Base-by-base conservation (phyloP, 92 coral and sea anemone species). In the Actinernus sp. region DNA sequence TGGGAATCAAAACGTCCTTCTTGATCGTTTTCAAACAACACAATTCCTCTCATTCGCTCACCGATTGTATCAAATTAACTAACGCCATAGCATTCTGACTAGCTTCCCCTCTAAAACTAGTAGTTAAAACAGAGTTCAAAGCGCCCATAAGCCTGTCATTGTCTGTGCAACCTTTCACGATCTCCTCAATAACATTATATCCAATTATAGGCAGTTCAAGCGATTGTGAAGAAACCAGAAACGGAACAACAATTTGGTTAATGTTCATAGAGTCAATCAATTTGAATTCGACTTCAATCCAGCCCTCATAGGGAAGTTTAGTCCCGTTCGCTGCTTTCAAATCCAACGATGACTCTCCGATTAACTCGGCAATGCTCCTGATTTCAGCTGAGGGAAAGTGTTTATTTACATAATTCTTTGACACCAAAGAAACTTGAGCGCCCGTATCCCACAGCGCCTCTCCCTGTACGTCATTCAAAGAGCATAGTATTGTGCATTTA, bases 371-470 rank as follows among this genome's bases (percentile, higher is more conserved):
- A 34, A 81, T 56, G 14, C 59, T 20, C 41, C 50, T 32, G 45
- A 62, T n/a, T 46, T 51, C 62, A 24, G 53, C 63, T 27, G 74
- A 55, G 9, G 88, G 82, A 51, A 74, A 41, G 63, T 87, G 49
- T 20, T 44, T 33, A 31, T 25, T 40, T 13, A 74, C 47, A 80
- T 79, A 85, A 40, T 39, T 61, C 38, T 68, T 41, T 2, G 84
- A 87, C 30, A 81, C 65, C 41, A 77, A 53, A 31, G 78, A 88
- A 31, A 88, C 89, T 60, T 88, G 91, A 36, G 88, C 78, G 24
- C 79, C 86, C 0, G 88, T 82, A 74, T 82, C 86, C 87, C 86
- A 70, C 45, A 83, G 51, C 4, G 75, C 74, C 26, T 88, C 49
- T 50, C 44, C 57, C 4, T 58, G 21, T 69, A 65, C 59, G 18